Evolutionary conservation across 1,140 invertebrate genomes (phyloP), one percentile per base, ranked within the genome.

Genomic region (Nasonia vitripennis): DNA sequence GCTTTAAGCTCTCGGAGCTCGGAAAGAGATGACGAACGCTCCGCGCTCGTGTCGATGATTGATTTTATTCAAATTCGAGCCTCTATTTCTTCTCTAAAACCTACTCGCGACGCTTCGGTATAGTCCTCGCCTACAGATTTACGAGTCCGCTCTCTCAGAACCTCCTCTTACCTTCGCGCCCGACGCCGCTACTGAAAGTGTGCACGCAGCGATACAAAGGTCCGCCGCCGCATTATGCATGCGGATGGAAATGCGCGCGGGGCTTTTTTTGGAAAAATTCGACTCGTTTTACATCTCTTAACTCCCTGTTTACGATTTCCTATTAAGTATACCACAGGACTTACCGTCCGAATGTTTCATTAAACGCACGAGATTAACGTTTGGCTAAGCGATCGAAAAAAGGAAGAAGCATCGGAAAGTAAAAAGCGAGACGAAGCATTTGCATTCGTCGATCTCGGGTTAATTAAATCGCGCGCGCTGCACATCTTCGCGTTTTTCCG

Each of bases 171-270:
- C 55, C 14, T 27, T 27, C 1, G 27, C 27, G 27, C 27, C 27
- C 27, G 27, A 17, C 20, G 55, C 2, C 17, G 3, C 14, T 51
- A 14, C 11, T 51, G 51, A 68, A 70, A 80, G 31, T 70, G 20
- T 20, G n/a, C 27, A 27, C 78, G 9, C n/a, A 2, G 48, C 41
- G 9, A 45, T 45, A 1, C 41, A 45, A 45, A 5, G 34, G 34
- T 45, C 41, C 41, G 27, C 27, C 27, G 27, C 27, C 27, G 20
- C 34, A 82, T 82, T 82, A 75, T 82, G 71, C 81, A 75, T 37
- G 48, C 71, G 45, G 27, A 62, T 75, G 81, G 80, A 55, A 81
- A 55, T 73, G 10, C 45, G 78, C 77, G 55, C n/a, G 55, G 17
- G 2, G 55, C 20, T 62, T 62, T 62, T n/a, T 62, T n/a, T 3